A percentile compares a stretch with the other conserved stretches of the same genome.
These are phyloP conservation scores for Ptychobarbus kaznakovi DNA, from an alignment of 2,797 vertebrate genomes.

Conservation along the genomic window DNA sequence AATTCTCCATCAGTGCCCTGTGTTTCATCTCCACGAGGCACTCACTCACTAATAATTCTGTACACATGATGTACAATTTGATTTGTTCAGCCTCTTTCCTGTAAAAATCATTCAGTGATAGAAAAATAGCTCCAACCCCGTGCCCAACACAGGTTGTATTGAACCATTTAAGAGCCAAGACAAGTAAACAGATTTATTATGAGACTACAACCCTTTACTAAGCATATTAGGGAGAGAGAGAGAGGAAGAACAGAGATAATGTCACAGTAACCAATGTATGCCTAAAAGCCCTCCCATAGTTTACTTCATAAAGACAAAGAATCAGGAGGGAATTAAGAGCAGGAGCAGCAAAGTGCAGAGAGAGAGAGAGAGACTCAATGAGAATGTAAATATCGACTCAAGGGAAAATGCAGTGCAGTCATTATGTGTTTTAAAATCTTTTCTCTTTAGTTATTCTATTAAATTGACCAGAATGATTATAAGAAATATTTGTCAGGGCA, in stretches of 20 bases:
- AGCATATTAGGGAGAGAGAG: constrained; percentile 26
- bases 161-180: constrained; percentile 44
- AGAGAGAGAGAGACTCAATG: background rate
- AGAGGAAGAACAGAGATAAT: constrained; percentile 13
- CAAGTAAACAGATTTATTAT: constrained; percentile 45
- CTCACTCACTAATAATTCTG: constrained; percentile 16
- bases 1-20: constrained; percentile 13
- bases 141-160: constrained; percentile 33
- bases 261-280: background rate
- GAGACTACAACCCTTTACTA: constrained; percentile 31
- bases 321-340: constrained; percentile 11
- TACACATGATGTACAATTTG: constrained; percentile 39
- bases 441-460: background rate
- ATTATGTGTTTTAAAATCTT: background rate
- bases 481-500: background rate
- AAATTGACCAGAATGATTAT: background rate
- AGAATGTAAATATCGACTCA: background rate
- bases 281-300: background rate
- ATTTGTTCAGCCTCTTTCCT: constrained; percentile 37
- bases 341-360: background rate
- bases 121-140: constrained; percentile 8
- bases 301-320: constrained; percentile 28
- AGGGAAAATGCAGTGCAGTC: background rate
- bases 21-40: constrained; percentile 5
- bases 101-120: constrained; percentile 28